These are phyloP conservation scores for Drosophila busckii DNA, from an alignment of 1,140 invertebrate genomes.

Conservation along the genomic window DNA sequence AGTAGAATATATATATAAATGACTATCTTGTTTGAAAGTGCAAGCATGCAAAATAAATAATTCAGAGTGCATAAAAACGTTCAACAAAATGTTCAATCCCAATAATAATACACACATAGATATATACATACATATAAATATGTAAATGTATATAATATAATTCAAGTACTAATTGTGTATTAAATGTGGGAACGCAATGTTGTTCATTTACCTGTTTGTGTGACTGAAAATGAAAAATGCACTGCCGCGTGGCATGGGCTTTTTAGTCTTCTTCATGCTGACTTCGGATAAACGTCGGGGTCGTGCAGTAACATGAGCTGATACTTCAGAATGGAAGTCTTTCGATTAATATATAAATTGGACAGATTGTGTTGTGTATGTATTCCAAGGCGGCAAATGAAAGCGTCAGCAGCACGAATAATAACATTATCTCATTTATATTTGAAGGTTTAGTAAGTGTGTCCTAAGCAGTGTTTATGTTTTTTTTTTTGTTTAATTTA, in stretches of 20 bases:
- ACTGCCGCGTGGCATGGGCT: constrained; percentile 95
- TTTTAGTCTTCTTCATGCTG: constrained; percentile 90
- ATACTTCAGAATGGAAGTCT: constrained; percentile 74
- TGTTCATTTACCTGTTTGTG: constrained; percentile 89
- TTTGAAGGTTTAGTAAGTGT: constrained; percentile 44
- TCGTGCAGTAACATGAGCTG: constrained; percentile 82
- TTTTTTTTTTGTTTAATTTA: constrained; percentile 10
- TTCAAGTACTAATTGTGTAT: constrained; percentile 12
- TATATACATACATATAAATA: no score
- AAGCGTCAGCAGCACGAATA: constrained; percentile 61
- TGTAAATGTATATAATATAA: no score
- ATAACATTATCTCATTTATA: constrained; percentile 35
- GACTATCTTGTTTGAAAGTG: constrained; percentile 7
- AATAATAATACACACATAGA: constrained; percentile 10
- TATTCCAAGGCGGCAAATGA: constrained; percentile 34
- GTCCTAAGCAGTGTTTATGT: constrained; percentile 27
- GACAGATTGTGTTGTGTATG: constrained; percentile 28
- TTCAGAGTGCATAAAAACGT: constrained; percentile 18
- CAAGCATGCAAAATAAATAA: constrained; percentile 34
- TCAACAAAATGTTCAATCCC: constrained; percentile 11
- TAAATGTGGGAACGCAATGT: constrained; percentile 18
- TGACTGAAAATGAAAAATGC: constrained; percentile 98
- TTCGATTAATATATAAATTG: constrained; percentile 59
- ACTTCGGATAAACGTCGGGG: constrained; percentile 95
- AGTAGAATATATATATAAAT: constrained; percentile 3